Percentiles rank a stretch among this genome's conserved stretches.
Evolutionary conservation across 1,140 invertebrate genomes (phyloP).

Genomic region (Eciton burchellii): DNA sequence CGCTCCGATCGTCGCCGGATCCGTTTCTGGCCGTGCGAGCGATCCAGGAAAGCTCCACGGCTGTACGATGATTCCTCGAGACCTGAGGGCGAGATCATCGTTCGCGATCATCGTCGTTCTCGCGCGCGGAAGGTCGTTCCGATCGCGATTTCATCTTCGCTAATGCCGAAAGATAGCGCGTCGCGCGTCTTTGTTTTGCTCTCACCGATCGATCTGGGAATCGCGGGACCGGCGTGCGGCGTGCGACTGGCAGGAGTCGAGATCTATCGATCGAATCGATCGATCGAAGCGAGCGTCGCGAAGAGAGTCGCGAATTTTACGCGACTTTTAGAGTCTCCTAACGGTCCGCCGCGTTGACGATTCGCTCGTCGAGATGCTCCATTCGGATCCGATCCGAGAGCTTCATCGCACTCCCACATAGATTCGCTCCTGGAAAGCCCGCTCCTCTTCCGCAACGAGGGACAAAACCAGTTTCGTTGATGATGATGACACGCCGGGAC

Average conservation of each 20-base stretch:
- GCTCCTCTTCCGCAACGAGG: conserved; percentile 47
- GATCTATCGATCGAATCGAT: not conserved
- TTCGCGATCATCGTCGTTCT: too few species aligned
- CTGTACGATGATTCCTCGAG: not conserved
- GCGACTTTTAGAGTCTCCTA: too few species aligned
- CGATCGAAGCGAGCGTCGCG: too few species aligned
- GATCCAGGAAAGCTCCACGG: conserved; percentile 44
- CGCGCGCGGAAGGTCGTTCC: too few species aligned
- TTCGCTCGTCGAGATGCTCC: not conserved
- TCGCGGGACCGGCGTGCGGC: too few species aligned
- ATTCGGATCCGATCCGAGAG: not conserved
- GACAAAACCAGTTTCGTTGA: conserved; percentile 54
- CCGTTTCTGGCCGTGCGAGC: conserved; percentile 16
- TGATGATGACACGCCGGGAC: conserved; percentile 7
- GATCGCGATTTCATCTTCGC: not conserved
- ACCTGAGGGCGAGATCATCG: not conserved
- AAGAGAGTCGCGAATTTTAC: too few species aligned
- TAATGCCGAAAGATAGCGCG: not conserved
- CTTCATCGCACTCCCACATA: not conserved
- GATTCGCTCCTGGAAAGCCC: conserved; percentile 39
- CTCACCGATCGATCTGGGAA: too few species aligned
- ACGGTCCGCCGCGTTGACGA: not conserved
- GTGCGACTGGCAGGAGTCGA: not conserved
- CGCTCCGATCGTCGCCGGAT: conserved; percentile 38
- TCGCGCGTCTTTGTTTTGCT: too few species aligned